Evolutionary conservation across 2,797 vertebrate genomes (phyloP).

Genomic region (Gobionotothen gibberifrons): DNA sequence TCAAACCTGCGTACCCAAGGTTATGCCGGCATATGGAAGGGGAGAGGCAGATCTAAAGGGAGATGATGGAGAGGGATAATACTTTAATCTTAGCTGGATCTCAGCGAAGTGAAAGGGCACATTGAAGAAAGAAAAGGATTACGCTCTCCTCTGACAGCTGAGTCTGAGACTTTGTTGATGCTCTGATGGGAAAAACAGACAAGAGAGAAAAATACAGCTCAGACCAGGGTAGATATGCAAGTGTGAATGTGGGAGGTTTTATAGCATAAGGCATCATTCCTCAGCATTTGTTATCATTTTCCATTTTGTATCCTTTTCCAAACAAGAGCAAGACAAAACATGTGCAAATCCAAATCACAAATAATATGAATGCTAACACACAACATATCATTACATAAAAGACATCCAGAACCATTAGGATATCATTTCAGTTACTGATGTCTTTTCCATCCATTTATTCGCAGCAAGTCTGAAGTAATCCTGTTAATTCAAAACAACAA

Average conservation of each 20-base stretch:
- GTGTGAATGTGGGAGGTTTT: not conserved
- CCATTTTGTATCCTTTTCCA: not conserved
- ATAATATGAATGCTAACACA: not conserved
- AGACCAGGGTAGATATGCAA: not conserved
- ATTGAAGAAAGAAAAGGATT: slow-evolving; percentile 60
- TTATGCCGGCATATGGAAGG: slow-evolving; percentile 16
- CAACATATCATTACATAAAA: not conserved
- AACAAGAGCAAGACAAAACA: not conserved
- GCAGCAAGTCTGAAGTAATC: not conserved
- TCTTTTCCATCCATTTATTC: not conserved
- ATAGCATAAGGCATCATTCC: too few relatives aligned
- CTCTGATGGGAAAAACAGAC: slow-evolving; percentile 34
- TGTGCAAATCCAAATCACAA: too few relatives aligned
- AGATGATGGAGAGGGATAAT: slow-evolving; percentile 56
- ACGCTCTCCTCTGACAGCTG: slow-evolving; percentile 40
- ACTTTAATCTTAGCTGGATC: slow-evolving; percentile 63
- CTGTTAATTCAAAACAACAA: not conserved
- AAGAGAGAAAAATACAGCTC: not conserved
- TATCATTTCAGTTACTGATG: not conserved
- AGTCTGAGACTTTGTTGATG: slow-evolving; percentile 38
- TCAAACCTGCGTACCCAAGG: slow-evolving; percentile 21
- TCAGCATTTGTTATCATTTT: not conserved
- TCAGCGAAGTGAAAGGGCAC: slow-evolving; percentile 54
- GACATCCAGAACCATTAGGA: not conserved
- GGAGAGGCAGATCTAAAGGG: slow-evolving; percentile 44